Conservation (phyloP, 2,888 invertebrate species). For the Lasioglossum pauxillum region DNA sequence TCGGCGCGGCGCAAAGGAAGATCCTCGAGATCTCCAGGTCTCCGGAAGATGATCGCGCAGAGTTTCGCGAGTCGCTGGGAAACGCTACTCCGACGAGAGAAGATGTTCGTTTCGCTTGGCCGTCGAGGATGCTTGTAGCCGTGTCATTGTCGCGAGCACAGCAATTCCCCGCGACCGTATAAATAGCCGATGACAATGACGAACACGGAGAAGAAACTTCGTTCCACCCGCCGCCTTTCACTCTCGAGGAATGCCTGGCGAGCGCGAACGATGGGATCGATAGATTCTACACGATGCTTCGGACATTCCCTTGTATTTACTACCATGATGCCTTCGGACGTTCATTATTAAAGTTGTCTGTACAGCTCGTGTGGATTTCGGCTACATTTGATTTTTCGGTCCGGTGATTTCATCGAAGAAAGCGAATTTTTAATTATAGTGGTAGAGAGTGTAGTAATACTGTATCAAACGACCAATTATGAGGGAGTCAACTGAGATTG, state of each 20-base stretch:
- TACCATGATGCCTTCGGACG: no score
- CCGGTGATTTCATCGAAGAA: no score
- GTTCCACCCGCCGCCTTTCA: slow-evolving; percentile 24
- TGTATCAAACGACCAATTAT: not conserved
- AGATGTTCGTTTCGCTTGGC: not conserved
- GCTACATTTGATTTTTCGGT: no score
- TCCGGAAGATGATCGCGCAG: not conserved
- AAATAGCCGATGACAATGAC: slow-evolving; percentile 38
- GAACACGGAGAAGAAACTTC: slow-evolving; percentile 17
- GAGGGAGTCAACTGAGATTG: not conserved
- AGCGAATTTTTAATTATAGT: no score
- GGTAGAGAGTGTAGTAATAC: not conserved
- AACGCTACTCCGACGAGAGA: not conserved
- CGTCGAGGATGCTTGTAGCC: not conserved
- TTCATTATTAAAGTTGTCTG: no score
- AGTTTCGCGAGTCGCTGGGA: not conserved
- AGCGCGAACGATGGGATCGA: not conserved
- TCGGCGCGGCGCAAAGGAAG: not conserved
- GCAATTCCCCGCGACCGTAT: slow-evolving; percentile 14
- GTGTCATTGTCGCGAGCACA: not conserved
- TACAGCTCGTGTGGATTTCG: no score
- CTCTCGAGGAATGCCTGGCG: slow-evolving; percentile 14
- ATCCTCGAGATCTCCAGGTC: not conserved
- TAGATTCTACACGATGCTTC: not conserved
- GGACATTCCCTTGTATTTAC: not conserved